phyloP scores from a whole-genome alignment of 1,140 invertebrate genomes.

The Brachionus sp. region DNA sequence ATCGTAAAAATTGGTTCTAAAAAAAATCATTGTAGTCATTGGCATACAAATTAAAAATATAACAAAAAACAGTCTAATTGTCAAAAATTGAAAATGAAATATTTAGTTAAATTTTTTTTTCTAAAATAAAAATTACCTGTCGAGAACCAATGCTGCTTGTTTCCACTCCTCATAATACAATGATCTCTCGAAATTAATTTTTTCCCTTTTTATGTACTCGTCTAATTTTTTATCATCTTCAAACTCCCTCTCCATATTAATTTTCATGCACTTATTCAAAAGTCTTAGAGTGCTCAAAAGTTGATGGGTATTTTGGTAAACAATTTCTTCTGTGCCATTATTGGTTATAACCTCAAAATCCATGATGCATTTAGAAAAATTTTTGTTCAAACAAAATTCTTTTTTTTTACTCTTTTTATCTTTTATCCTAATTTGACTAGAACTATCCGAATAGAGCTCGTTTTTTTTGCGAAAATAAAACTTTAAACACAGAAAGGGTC shows the following conservation, averaged over 20 bases:
- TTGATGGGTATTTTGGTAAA: not conserved
- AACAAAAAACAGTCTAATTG: constrained; percentile 37
- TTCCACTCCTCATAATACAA: constrained; percentile 43
- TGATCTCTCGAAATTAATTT: not conserved
- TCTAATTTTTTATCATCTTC: not conserved
- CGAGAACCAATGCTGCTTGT: constrained; percentile 25
- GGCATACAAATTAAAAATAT: constrained; percentile 41
- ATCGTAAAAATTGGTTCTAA: constrained; percentile 32
- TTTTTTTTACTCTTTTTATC: not conserved
- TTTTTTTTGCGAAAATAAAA: constrained; percentile 25
- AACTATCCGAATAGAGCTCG: not conserved
- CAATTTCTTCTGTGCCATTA: not conserved
- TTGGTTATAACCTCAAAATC: not conserved
- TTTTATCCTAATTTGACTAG: not conserved
- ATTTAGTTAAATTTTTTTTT: not conserved
- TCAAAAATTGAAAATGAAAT: not conserved
- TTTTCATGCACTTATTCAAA: constrained; percentile 21
- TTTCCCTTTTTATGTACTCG: not conserved
- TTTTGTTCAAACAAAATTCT: not conserved
- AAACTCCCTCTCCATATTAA: not conserved
- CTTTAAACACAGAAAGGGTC: not conserved
- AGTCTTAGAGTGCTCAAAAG: not conserved
- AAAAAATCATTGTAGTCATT: constrained; percentile 28
- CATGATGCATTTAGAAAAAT: not conserved
- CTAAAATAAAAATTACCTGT: not conserved